Percentiles rank a stretch among this genome's conserved stretches.
phyloP scores from a whole-genome alignment of 2,888 invertebrate species.

The Nemapogon koenigi region DNA sequence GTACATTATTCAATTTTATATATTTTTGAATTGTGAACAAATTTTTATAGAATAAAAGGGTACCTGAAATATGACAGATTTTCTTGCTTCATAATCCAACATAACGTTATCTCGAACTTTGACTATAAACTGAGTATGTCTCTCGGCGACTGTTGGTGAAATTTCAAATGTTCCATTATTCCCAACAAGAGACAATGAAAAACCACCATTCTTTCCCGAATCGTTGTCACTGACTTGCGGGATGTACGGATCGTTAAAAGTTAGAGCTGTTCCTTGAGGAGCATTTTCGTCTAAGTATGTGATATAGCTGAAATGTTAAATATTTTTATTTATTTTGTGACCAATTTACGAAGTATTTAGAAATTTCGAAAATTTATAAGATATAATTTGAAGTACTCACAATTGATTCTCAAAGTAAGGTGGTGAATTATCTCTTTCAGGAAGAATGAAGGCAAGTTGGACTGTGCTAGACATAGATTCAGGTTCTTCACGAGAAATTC shows the following conservation, averaged over 20 bases:
- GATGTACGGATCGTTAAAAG: constrained; percentile 74
- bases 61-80: constrained; percentile 78
- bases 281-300: constrained; percentile 82
- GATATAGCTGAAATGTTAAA: constrained; percentile 66
- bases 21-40: too few relatives aligned
- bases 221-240: constrained; percentile 79
- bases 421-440: constrained; percentile 77
- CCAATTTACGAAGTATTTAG: not conserved
- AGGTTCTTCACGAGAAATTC: constrained; percentile 73
- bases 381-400: constrained; percentile 67
- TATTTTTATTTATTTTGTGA: not conserved
- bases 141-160: constrained; percentile 81
- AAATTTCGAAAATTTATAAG: too few relatives aligned
- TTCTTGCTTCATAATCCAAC: constrained; percentile 84
- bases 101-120: constrained; percentile 81
- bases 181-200: constrained; percentile 76
- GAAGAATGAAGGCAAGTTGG: constrained; percentile 82
- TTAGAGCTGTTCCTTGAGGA: constrained; percentile 78
- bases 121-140: constrained; percentile 79
- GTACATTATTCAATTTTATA: not conserved
- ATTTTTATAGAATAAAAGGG: constrained; percentile 5
- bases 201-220: constrained; percentile 83
- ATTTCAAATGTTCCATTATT: constrained; percentile 92
- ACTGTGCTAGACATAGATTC: constrained; percentile 83
- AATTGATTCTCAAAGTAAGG: constrained; percentile 82